Conservation (phyloP, 2,797 vertebrate species). For the Squalus acanthias region DNA sequence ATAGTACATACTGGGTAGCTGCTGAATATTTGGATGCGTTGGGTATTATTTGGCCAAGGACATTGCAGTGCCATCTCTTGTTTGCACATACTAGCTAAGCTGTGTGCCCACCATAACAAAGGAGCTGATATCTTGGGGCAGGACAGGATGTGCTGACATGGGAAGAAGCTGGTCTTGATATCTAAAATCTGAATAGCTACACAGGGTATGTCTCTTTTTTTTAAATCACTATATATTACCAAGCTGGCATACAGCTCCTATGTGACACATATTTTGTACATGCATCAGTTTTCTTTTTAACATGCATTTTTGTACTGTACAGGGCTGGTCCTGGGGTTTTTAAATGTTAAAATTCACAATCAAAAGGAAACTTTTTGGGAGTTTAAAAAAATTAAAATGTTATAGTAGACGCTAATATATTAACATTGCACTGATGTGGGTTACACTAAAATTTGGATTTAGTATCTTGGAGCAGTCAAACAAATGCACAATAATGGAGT, state of each 20-base stretch:
- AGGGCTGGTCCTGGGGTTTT: not conserved
- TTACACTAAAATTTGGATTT: not conserved
- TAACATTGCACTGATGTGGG: not conserved
- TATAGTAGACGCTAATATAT: not conserved
- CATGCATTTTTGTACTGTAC: not conserved
- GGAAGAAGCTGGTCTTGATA: not conserved
- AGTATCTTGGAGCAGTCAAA: not conserved
- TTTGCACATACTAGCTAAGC: not conserved
- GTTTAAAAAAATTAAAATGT: not conserved
- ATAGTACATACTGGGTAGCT: not conserved
- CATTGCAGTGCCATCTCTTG: not conserved
- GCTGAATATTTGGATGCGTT: not conserved
- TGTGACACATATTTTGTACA: not conserved
- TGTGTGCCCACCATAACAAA: too few species aligned
- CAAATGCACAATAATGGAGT: not conserved
- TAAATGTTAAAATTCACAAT: not conserved
- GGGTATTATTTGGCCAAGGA: not conserved
- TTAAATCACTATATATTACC: not conserved
- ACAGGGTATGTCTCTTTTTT: not conserved
- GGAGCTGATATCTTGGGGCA: not conserved
- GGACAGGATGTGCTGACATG: not conserved
- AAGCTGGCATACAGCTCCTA: not conserved
- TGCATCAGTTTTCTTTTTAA: not conserved
- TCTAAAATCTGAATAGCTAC: not conserved
- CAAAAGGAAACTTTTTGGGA: not conserved